A percentile compares a stretch with the other conserved stretches of the same genome.
These are phyloP conservation scores for Leucozona laternaria DNA, from an alignment of 2,888 invertebrate species.

Conservation along the genomic window DNA sequence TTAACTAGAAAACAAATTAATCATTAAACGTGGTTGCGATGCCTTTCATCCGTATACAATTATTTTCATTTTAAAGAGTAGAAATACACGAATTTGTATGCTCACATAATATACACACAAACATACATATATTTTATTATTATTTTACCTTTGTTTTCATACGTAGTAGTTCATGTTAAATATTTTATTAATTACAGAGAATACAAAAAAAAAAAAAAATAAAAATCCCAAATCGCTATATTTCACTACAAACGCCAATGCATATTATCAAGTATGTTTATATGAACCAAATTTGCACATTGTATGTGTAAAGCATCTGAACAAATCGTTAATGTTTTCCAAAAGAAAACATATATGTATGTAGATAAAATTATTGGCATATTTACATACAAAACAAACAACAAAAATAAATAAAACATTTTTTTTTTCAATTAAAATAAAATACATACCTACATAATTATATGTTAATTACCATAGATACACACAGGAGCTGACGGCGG, in stretches of 20 bases:
- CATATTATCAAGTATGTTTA: not conserved
- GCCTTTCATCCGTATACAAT: not conserved
- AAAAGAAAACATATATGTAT: not conserved
- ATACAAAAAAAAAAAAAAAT: not conserved
- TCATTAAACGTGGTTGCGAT: constrained; percentile 6
- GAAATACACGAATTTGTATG: not conserved
- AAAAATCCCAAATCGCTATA: constrained; percentile 1
- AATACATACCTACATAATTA: constrained; percentile 42
- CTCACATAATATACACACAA: not conserved
- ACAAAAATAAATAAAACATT: not conserved
- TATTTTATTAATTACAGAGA: constrained; percentile 21
- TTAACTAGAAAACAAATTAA: constrained; percentile 24
- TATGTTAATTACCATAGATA: constrained; percentile 38
- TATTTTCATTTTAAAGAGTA: constrained; percentile 10
- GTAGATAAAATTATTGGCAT: not conserved
- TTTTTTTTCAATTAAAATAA: constrained; percentile 46
- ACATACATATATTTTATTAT: not conserved
- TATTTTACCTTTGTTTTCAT: constrained; percentile 15
- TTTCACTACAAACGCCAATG: not conserved
- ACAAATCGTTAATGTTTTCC: constrained; percentile 4
- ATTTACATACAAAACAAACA: constrained; percentile 10
- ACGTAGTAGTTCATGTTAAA: constrained; percentile 14
- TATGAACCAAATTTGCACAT: not conserved
- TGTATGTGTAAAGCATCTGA: not conserved
- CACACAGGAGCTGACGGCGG: constrained; percentile 36